Base-by-base conservation (phyloP, 1,140 invertebrate species). In the Oedothorax gibbosus region DNA sequence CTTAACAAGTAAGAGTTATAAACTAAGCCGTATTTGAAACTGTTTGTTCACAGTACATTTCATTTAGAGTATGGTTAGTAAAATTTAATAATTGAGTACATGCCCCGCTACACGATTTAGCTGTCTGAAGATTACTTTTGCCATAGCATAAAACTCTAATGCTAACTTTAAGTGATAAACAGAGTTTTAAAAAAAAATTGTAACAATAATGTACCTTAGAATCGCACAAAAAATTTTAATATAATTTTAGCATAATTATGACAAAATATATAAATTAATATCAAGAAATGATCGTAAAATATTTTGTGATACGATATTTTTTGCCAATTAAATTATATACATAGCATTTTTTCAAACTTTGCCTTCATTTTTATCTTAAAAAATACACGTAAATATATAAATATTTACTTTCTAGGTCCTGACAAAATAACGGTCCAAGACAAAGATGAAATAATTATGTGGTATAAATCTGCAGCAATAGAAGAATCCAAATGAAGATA, bases 381-480 rank as follows among this genome's bases (percentile, higher is more conserved):
- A 35, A 21, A 35, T 35, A 69, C 14, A 35, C n/a, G 5, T 2
- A 20, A 5, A 11, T 49, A 49, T 69, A 7, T 12, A 49, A 49
- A 73, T 18, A 4, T 54, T 65, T 78, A 5, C 12, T 18, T 78
- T 64, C 65, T 20, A 78, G 75, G 60, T 78, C 75, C 49, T 20
- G 62, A 78, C 53, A 18, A 77, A 77, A 21, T 51, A 51, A 21
- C n/a, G 7, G 7, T 77, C n/a, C 20, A 65, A 14, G 56, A 77
- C 9, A 65, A 77, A 20, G 60, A 77, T 50, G 21, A 78, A 20
- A 50, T 77, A 78, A 14, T 78, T 53, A 51, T 78, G 49, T 78
- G 49, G 75, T 78, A 65, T 56, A 78, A 65, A 64, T 20, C 60
- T 20, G 35, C 49, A 3, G 9, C 9, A 62, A 75, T 60, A 10